phyloP scores from a whole-genome alignment of 2,888 invertebrate species.

The Apantesis nais region DNA sequence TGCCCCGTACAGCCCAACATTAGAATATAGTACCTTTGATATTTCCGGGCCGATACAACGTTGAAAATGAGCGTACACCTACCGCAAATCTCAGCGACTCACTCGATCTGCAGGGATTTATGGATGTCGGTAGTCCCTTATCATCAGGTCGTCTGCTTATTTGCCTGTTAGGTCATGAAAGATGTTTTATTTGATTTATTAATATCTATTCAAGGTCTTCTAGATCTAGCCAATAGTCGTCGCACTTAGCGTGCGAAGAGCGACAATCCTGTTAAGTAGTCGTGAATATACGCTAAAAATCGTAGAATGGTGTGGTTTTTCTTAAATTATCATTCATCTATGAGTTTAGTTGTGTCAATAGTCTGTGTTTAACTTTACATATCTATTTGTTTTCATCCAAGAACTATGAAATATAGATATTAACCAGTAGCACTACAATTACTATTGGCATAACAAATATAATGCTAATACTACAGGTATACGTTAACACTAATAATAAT shows the following conservation, averaged over 20 bases:
- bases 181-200: background rate
- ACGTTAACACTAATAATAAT: constrained; percentile 30
- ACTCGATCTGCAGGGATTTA: background rate
- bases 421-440: constrained; percentile 5
- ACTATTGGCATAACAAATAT: constrained; percentile 23
- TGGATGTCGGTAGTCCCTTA: too few species aligned
- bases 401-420: background rate
- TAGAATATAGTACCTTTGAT: background rate
- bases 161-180: background rate
- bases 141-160: background rate
- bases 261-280: background rate
- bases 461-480: background rate
- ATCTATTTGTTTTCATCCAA: background rate
- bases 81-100: background rate
- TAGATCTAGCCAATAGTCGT: background rate
- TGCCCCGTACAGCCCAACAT: background rate
- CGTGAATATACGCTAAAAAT: background rate
- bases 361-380: background rate
- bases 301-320: background rate
- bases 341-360: background rate
- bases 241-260: too few species aligned
- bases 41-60: background rate
- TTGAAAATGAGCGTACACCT: too few species aligned
- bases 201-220: background rate
- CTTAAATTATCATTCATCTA: background rate